These are phyloP conservation scores for Dendrolimus houi DNA, from an alignment of 2,888 invertebrate genomes.

Conservation along the genomic window DNA sequence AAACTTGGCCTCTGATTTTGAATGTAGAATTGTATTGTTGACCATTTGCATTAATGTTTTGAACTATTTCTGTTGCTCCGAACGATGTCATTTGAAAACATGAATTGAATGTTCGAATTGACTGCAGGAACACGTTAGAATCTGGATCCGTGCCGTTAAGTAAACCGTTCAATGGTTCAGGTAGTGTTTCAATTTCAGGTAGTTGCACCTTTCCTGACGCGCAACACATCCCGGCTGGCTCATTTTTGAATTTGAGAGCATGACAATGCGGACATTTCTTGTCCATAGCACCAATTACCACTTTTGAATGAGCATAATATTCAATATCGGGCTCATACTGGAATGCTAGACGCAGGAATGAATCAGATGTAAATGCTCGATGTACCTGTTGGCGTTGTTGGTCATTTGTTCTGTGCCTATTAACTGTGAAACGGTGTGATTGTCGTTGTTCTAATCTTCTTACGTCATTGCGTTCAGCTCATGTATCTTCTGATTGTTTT, in stretches of 20 bases:
- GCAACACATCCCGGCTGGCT: slow-evolving; percentile 9
- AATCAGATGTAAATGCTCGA: slow-evolving; percentile 14
- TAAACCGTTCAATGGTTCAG: slow-evolving; percentile 14
- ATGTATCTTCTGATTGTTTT: slow-evolving; percentile 9
- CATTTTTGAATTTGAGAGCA: slow-evolving; percentile 13
- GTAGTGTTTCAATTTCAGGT: slow-evolving; percentile 13
- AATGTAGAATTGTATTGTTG: slow-evolving; percentile 7
- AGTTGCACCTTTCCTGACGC: slow-evolving; percentile 8
- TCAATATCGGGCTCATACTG: slow-evolving; percentile 12
- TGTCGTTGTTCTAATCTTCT: slow-evolving; percentile 13
- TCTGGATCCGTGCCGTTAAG: slow-evolving; percentile 14
- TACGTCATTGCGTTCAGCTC: slow-evolving; percentile 13
- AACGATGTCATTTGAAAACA: slow-evolving; percentile 16
- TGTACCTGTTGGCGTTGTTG: slow-evolving; percentile 15
- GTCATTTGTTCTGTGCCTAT: slow-evolving; percentile 10
- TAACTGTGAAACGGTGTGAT: slow-evolving; percentile 11
- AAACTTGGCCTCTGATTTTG: slow-evolving; percentile 16
- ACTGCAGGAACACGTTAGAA: slow-evolving; percentile 6
- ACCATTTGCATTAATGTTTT: slow-evolving; percentile 8
- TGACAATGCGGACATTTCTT: slow-evolving; percentile 14
- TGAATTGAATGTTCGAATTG: slow-evolving; percentile 9
- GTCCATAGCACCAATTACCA: slow-evolving; percentile 14
- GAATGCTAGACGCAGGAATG: slow-evolving; percentile 13
- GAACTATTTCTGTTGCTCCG: slow-evolving; percentile 13
- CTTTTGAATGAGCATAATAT: slow-evolving; percentile 15